Conservation (phyloP, 2,797 vertebrate genomes). For the Brachyalestes nurse region DNA sequence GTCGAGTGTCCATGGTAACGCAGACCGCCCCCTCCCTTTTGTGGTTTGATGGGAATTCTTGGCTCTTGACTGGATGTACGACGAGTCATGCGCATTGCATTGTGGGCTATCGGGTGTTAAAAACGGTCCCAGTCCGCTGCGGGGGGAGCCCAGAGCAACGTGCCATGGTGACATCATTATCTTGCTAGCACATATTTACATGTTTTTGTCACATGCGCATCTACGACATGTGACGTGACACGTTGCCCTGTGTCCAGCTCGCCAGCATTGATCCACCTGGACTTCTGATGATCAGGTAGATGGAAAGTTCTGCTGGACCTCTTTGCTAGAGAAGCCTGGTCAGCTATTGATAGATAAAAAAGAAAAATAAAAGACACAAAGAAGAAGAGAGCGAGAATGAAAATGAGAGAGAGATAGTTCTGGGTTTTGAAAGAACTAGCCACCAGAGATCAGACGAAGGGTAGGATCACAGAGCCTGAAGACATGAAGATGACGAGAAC, state of each 20-base stretch:
- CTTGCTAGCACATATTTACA: conserved; percentile 56
- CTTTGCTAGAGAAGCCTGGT: conserved; percentile 27
- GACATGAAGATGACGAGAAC: conserved; percentile 29
- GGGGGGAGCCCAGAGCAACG: conserved; percentile 48
- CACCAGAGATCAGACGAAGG: conserved; percentile 61
- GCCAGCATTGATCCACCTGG: conserved; percentile 31
- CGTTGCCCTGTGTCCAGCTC: conserved; percentile 42
- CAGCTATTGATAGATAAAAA: conserved; percentile 38
- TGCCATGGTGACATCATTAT: conserved; percentile 56
- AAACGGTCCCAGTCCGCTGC: conserved; percentile 34
- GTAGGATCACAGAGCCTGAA: conserved; percentile 62
- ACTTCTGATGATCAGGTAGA: conserved; percentile 37
- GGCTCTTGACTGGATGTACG: conserved; percentile 63
- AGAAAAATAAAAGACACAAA: conserved; percentile 28
- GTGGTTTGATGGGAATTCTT: conserved; percentile 57
- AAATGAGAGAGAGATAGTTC: conserved; percentile 30
- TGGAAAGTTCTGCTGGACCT: conserved; percentile 47
- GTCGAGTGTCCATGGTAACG: conserved; percentile 48
- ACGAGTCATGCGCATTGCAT: conserved; percentile 53
- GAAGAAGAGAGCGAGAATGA: conserved; percentile 18
- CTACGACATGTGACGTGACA: conserved; percentile 52
- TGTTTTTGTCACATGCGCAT: conserved; percentile 46
- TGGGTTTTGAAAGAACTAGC: conserved; percentile 63
- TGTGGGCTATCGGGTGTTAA: conserved; percentile 51
- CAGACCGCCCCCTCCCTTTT: conserved; percentile 21